Base-by-base conservation (phyloP, 2,888 invertebrate species). In the Spialia ferax region DNA sequence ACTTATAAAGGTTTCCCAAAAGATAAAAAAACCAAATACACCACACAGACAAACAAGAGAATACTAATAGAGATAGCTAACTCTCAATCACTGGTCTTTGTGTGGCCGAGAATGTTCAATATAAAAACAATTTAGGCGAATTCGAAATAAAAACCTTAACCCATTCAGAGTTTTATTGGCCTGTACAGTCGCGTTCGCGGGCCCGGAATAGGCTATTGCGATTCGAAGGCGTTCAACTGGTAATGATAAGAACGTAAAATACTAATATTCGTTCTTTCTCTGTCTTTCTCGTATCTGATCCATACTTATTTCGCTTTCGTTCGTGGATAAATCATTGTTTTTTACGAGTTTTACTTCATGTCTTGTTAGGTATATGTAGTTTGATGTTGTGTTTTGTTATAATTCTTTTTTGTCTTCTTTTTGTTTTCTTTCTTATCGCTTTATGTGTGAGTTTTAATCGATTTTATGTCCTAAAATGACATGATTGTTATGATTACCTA, bases 161-260 rank as follows among this genome's bases (percentile, higher is more conserved):
- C 57, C 50, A 57, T 65, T 65, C 56, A 29, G 57, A 48, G 23
- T 57, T 55, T 65, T 65, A 65, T 65, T 65, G 57, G 59, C 38
- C 7, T 65, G 52, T 59, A 65, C 59, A 42, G 59, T 65, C 65
- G 59, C 59, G 38, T 52, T 65, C 42, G 59, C 65, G 65, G 57
- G 22, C 52, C 15, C 59, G 26, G 59, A 65, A 65, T 59, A 35
- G 35, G 35, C 59, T 38, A 65, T 65, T 65, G 26, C 65, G 65
- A 65, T 52, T 59, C 52, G 60, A 59, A 59, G 59, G 52, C 64
- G 35, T 52, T 65, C 52, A 65, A 65, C 52, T 65, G 65, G 65
- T 59, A 65, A 52, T 65, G 65, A 65, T 65, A 59, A 59, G 65
- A 45, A 65, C 38, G 60, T 59, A 65, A 59, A 65, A 65, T 52